Conservation (phyloP, 2,113 vertebrate genomes). For the Crotalus horridus region DNA sequence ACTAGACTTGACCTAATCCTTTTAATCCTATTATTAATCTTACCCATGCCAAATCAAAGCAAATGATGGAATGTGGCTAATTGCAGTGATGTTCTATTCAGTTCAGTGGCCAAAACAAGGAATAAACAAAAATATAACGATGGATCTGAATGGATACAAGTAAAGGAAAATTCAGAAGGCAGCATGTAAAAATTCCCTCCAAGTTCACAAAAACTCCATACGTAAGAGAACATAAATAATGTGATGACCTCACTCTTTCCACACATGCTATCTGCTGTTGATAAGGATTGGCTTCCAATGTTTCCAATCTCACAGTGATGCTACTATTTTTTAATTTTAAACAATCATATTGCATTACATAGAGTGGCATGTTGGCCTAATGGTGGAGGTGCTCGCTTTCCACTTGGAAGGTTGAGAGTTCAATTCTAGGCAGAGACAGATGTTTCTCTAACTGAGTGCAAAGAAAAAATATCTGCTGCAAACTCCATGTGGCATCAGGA, state of each 20-base stretch:
- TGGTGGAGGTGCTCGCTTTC: not conserved
- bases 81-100: no score
- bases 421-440: not conserved
- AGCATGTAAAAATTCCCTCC: constrained; percentile 64
- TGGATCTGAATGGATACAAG: not conserved
- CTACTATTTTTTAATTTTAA: constrained; percentile 37
- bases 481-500: not conserved
- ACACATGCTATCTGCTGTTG: constrained; percentile 44
- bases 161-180: not conserved
- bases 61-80: not conserved
- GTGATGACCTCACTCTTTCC: constrained; percentile 23
- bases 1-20: not conserved
- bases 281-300: constrained; percentile 36
- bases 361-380: not conserved
- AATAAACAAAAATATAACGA: not conserved
- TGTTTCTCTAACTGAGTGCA: not conserved
- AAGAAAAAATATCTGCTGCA: not conserved
- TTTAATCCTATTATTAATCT: not conserved
- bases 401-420: not conserved
- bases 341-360: constrained; percentile 29
- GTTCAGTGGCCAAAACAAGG: not conserved
- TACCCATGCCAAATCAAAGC: not conserved
- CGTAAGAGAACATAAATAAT: constrained; percentile 51
- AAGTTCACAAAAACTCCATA: constrained; percentile 52
- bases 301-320: constrained; percentile 34